Base-by-base conservation (phyloP, 2,888 invertebrate species). In the Macrophya alboannulata region DNA sequence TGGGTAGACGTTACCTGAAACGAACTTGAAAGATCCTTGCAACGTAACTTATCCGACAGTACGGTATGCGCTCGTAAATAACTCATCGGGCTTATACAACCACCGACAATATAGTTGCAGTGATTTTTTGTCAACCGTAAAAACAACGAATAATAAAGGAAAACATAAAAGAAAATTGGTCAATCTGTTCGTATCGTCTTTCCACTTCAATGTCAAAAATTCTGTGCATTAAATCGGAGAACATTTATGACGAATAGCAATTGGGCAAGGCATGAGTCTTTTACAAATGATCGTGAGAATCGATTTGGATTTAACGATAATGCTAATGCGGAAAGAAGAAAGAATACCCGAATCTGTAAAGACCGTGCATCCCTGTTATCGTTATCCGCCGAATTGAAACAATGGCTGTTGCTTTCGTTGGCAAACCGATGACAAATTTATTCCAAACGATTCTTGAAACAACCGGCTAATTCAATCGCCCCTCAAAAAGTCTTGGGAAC, bases 1-100 rank as follows among this genome's bases (percentile, higher is more conserved):
- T 77, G 77, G 77, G 77, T 43, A 77, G 77, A 51, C 17, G 48
- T 51, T 77, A 77, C 77, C 77, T 51, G 77, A 77, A 77, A 77
- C 77, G 48, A 77, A 77, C 77, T 77, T 77, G 77, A 77, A 77
- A 77, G 77, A 51, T 51, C 40, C 77, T 77, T 77, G 37, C 77
- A 77, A 55, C 77, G 77, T 77, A 77, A 77, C 77, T 77, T 55
- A 77, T 77, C 77, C 77, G 37, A 77, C 77, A 51, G 55, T 55
- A 55, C 31, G 77, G 77, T 51, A 77, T 77, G 25, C 55, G 77
- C 25, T 55, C 55, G 77, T 77, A 77, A 77, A 77, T 77, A 77
- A 77, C 77, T 77, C 77, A 77, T 77, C 37, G 77, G 17, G n/a
- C 48, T 77, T 37, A 77, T 17, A 77, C 77, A 77, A 77, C 77